Evolutionary conservation across 2,888 invertebrate species (phyloP), one percentile per base, ranked within the genome.

Genomic region (Leistus spinibarbis): DNA sequence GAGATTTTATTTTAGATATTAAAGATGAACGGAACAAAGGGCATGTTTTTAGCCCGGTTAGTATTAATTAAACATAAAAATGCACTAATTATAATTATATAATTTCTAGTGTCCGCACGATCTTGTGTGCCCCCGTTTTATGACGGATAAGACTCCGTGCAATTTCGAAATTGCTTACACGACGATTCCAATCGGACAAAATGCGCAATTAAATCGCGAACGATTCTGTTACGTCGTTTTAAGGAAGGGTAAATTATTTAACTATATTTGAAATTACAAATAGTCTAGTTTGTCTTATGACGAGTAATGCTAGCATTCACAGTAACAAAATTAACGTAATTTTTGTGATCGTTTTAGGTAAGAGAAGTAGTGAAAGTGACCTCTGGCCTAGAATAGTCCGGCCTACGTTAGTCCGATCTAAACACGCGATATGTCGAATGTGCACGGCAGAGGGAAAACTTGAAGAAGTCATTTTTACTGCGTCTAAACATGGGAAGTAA

Each of bases 321-420:
- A n/a, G n/a, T n/a, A n/a, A n/a, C n/a, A n/a, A n/a, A n/a, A n/a
- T n/a, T n/a, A n/a, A 20, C 13, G 19, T 17, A 9, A 20, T 17
- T 20, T 17, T 7, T 24, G 22, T 69, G 60, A 27, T 40, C 24
- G 76, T 80, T 80, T 27, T 76, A 88, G 89, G 85, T 19, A 76
- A 81, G 1, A 83, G 90, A 54, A 83, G 87, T 0, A 81, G 86
- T 0, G 82, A 87, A 76, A 87, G 89, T 76, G 85, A 87, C 0
- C 87, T 89, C 13, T 97, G 96, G 96, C 95, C 96, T 0, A 88
- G 97, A 77, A 85, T 96, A 20, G 91, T 97, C 0, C 84, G 92
- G 75, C 90, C 92, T n/a, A 90, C 91, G 0, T 83, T 94, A 20
- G 87, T 90, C 1, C 88, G 93, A 72, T 90, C 92, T 0, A 90